Evolutionary conservation across 2,888 invertebrate genomes (phyloP).

Genomic region (Epirrhoe tristata): DNA sequence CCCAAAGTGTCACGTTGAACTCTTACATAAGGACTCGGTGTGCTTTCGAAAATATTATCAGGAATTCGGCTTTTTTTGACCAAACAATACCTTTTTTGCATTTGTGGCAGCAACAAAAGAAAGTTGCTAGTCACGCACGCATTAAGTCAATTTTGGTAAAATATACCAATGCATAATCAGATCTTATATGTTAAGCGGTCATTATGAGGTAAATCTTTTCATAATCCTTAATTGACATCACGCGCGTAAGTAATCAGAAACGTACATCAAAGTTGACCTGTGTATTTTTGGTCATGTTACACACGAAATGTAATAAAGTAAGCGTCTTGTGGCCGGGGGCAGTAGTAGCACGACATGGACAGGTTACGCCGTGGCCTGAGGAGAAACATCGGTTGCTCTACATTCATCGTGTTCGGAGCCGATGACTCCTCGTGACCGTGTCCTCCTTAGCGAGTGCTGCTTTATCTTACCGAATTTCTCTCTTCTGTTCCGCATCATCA

Average conservation of each 20-base stretch:
- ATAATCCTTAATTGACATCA: not conserved
- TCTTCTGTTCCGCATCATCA: constrained; percentile 82
- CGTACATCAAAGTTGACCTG: constrained; percentile 19
- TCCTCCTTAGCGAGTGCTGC: constrained; percentile 79
- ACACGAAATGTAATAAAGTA: constrained; percentile 40
- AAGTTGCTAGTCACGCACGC: constrained; percentile 61
- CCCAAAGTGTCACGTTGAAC: constrained; percentile 83
- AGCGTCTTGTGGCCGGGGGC: constrained; percentile 63
- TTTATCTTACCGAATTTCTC: constrained; percentile 83
- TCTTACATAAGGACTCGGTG: constrained; percentile 81
- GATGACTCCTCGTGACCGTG: constrained; percentile 83
- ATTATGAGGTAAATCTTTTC: constrained; percentile 2
- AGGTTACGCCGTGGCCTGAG: constrained; percentile 68
- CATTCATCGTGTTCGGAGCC: constrained; percentile 77
- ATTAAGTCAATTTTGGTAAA: constrained; percentile 50
- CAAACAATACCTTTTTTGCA: constrained; percentile 66
- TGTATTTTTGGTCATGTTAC: constrained; percentile 45
- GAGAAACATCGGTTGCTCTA: constrained; percentile 79
- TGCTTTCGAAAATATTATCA: constrained; percentile 83
- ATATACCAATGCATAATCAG: constrained; percentile 28
- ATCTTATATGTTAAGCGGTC: not conserved
- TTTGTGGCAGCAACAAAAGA: constrained; percentile 61
- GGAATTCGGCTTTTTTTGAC: constrained; percentile 69
- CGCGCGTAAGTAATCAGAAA: constrained; percentile 1
- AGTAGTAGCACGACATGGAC: constrained; percentile 59